Percentiles rank a stretch among this genome's conserved stretches.
These are phyloP conservation scores for Xerus inauris DNA, from an alignment of 2,113 vertebrate genomes.

Conservation along the genomic window DNA sequence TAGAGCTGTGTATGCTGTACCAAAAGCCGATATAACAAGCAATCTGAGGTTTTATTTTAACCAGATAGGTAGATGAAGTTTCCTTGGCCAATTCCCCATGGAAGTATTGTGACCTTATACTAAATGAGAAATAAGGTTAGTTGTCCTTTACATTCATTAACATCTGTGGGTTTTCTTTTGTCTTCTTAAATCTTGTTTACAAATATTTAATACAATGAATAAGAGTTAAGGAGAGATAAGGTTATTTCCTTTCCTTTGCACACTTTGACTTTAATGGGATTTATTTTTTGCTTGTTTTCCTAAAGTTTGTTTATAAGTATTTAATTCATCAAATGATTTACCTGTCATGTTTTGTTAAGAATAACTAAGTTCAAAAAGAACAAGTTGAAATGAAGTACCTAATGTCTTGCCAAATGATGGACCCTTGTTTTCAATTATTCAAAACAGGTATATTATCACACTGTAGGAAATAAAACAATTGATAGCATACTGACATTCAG, in stretches of 20 bases:
- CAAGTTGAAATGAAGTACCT: background rate
- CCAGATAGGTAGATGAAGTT: background rate
- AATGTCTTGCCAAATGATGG: background rate
- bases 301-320: background rate
- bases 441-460: constrained; percentile 73
- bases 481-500: constrained; percentile 43
- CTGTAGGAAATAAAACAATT: constrained; percentile 79
- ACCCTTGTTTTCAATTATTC: constrained; percentile 17
- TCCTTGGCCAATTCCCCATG: background rate
- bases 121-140: background rate
- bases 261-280: background rate
- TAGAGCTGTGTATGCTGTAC: accelerated
- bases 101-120: background rate
- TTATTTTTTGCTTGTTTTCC: background rate
- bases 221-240: background rate
- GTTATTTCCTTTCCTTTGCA: background rate
- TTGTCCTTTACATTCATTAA: background rate
- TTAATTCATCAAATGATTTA: background rate
- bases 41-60: background rate
- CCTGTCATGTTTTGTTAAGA: background rate
- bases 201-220: background rate
- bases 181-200: background rate
- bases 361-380: constrained; percentile 38
- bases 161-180: background rate
- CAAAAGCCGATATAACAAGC: background rate